These are phyloP conservation scores for Prionailurus viverrinus DNA, from an alignment of 2,113 vertebrate species.

Conservation along the genomic window DNA sequence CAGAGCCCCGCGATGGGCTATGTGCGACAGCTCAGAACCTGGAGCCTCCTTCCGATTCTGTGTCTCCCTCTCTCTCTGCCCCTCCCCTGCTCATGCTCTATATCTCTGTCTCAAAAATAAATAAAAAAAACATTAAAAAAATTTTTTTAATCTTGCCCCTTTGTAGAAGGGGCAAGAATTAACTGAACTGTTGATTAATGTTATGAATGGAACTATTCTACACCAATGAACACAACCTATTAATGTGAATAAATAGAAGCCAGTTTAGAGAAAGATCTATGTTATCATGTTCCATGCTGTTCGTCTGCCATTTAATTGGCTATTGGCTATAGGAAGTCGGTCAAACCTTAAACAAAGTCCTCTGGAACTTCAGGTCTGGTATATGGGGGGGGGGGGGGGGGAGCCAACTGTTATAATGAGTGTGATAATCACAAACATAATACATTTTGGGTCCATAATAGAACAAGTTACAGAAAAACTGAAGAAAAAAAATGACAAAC, in stretches of 20 bases:
- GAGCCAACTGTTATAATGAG: background rate
- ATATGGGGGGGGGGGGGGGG: background rate
- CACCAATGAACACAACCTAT: background rate
- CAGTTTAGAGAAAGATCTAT: background rate
- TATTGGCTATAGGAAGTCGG: background rate
- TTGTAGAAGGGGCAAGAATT: background rate
- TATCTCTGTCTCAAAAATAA: too few species aligned
- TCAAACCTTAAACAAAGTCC: background rate
- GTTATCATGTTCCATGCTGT: background rate
- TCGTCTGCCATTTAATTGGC: background rate
- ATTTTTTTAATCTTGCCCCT: background rate
- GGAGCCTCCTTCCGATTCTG: too few species aligned
- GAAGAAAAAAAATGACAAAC: background rate
- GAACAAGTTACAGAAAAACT: slow-evolving; percentile 11
- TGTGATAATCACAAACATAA: slow-evolving; percentile 10
- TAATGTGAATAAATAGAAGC: background rate
- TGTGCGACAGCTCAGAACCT: too few species aligned
- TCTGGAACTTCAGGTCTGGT: background rate
- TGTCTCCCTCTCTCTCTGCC: too few species aligned
- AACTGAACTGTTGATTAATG: slow-evolving; percentile 19
- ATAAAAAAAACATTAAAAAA: too few species aligned
- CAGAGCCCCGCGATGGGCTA: too few species aligned
- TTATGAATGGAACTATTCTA: background rate
- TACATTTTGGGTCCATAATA: background rate
- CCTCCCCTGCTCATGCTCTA: too few species aligned